Conservation (phyloP, 2,113 vertebrate genomes). For the Sapayoa aenigma region DNA sequence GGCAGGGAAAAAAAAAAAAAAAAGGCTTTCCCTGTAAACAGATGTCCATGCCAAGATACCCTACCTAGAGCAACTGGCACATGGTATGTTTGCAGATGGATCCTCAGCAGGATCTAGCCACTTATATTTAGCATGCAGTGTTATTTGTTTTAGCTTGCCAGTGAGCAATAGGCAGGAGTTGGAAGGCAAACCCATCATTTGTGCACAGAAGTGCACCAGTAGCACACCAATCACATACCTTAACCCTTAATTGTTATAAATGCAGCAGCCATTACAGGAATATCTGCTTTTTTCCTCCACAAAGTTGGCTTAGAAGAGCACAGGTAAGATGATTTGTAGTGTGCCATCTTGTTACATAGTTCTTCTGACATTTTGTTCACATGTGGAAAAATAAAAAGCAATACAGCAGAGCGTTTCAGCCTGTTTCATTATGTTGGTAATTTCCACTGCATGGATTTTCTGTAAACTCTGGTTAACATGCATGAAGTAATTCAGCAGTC, state of each 20-base stretch:
- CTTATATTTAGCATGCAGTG: constrained; percentile 53
- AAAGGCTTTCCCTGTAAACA: constrained; percentile 50
- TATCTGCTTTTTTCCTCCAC: neutral
- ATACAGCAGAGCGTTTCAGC: neutral
- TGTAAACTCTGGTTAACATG: constrained; percentile 24
- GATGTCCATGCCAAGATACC: constrained; percentile 48
- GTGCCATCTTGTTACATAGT: fast-evolving
- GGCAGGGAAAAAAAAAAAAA: neutral
- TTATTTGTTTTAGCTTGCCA: constrained; percentile 40
- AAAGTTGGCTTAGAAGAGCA: neutral
- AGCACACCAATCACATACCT: neutral
- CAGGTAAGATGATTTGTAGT: neutral
- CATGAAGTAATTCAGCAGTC: constrained; percentile 29
- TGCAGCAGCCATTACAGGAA: neutral
- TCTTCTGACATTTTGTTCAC: neutral
- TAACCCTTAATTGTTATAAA: neutral
- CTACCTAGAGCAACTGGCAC: constrained; percentile 57
- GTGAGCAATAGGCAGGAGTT: neutral
- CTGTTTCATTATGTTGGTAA: neutral
- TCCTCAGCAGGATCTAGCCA: constrained; percentile 57
- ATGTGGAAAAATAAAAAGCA: neutral
- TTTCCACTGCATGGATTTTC: constrained; percentile 28
- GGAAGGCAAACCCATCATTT: neutral
- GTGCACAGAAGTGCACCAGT: neutral
- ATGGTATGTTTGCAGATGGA: constrained; percentile 56